Evolutionary conservation across 2,797 vertebrate genomes (phyloP).

Genomic region (Sebastolobus alascanus): DNA sequence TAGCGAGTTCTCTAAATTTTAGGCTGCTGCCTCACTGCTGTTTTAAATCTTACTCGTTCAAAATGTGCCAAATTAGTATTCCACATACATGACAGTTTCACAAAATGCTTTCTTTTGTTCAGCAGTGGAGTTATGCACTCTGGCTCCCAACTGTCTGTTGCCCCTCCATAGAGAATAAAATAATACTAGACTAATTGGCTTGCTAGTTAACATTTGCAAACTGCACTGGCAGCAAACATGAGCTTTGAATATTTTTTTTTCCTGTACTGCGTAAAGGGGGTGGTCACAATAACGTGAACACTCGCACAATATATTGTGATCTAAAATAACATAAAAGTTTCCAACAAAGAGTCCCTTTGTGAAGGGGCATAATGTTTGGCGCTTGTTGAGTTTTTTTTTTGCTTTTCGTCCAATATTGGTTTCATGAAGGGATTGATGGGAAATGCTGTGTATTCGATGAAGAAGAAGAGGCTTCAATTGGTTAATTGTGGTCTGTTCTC

Average conservation of each 20-base stretch:
- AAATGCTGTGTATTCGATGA: neutral
- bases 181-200: conserved; percentile 21
- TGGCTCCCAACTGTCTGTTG: conserved; percentile 10
- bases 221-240: neutral
- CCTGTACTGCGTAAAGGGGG: neutral
- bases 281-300: neutral
- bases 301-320: neutral
- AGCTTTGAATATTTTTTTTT: conserved; percentile 6
- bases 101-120: conserved; percentile 2
- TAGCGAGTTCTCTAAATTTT: neutral
- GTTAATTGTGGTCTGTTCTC: neutral
- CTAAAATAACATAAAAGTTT: neutral
- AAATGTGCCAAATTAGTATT: conserved; percentile 12
- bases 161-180: conserved; percentile 1
- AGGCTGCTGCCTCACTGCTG: neutral
- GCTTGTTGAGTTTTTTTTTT: neutral
- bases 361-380: neutral
- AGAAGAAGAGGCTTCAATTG: neutral
- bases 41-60: conserved; percentile 3
- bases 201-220: conserved; percentile 6
- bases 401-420: neutral
- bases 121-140: neutral
- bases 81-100: neutral
- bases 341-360: neutral
- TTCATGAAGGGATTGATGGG: neutral